phyloP scores from a whole-genome alignment of 2,888 invertebrate genomes.

The Pardosa pseudoannulata region DNA sequence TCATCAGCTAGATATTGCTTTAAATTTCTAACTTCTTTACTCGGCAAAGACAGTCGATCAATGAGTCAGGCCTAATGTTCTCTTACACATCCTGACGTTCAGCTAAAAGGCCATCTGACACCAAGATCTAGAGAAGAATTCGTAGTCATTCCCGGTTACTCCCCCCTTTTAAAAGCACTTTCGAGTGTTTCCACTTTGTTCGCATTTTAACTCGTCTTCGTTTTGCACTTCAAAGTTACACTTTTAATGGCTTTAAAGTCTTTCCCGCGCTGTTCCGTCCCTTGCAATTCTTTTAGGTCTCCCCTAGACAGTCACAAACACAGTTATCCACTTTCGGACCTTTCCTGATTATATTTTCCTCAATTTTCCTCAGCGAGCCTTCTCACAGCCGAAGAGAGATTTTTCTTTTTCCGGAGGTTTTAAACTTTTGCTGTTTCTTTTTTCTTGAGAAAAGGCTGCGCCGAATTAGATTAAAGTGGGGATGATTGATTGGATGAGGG shows the following conservation, averaged over 20 bases:
- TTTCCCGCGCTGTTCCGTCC: conserved; percentile 38
- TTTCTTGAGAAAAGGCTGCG: conserved; percentile 19
- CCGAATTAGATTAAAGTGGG: conserved; percentile 64
- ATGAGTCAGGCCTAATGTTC: conserved; percentile 1
- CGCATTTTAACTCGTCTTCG: conserved; percentile 65
- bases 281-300: conserved; percentile 4
- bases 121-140: not conserved
- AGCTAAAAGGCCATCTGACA: conserved; percentile 11
- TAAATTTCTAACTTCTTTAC: too few species aligned
- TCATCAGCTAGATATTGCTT: too few species aligned
- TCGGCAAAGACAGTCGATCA: not conserved
- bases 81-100: not conserved
- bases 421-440: conserved; percentile 25
- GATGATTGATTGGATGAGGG: conserved; percentile 63
- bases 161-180: conserved; percentile 69
- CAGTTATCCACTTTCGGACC: conserved; percentile 69
- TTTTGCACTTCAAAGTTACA: conserved; percentile 57
- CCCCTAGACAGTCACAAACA: conserved; percentile 61
- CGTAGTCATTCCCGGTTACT: conserved; percentile 6
- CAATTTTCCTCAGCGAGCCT: conserved; percentile 48
- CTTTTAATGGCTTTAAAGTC: conserved; percentile 71
- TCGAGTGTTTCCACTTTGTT: conserved; percentile 69
- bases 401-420: conserved; percentile 3
- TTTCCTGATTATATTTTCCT: conserved; percentile 65
- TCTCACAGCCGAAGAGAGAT: not conserved